These are phyloP conservation scores for Lypha dubia DNA, from an alignment of 2,888 invertebrate genomes.

Conservation along the genomic window DNA sequence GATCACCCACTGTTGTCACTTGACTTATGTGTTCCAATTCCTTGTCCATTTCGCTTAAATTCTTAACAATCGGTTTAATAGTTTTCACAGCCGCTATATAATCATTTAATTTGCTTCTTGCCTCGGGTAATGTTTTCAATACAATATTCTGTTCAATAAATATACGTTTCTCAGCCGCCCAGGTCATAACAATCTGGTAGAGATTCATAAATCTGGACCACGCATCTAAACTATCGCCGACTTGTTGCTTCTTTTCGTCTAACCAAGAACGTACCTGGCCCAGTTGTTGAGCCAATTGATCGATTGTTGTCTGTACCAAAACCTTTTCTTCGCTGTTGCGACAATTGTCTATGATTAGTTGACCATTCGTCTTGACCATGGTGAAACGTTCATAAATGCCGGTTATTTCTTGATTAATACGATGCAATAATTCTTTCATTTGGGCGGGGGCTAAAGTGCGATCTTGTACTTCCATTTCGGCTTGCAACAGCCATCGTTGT, in stretches of 20 bases:
- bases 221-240: slow-evolving; percentile 94
- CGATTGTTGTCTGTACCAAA: slow-evolving; percentile 89
- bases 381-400: slow-evolving; percentile 90
- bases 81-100: slow-evolving; percentile 95
- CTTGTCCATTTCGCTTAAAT: slow-evolving; percentile 95
- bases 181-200: slow-evolving; percentile 91
- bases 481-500: slow-evolving; percentile 92
- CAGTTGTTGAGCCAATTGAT: slow-evolving; percentile 90
- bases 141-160: slow-evolving; percentile 92
- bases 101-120: slow-evolving; percentile 93
- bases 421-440: slow-evolving; percentile 90
- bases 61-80: slow-evolving; percentile 93
- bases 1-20: slow-evolving; percentile 92
- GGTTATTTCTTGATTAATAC: slow-evolving; percentile 90
- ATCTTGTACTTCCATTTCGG: slow-evolving; percentile 92
- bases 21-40: slow-evolving; percentile 93
- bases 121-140: slow-evolving; percentile 90
- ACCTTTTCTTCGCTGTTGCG: slow-evolving; percentile 90
- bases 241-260: slow-evolving; percentile 92
- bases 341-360: slow-evolving; percentile 90
- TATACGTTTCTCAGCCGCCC: slow-evolving; percentile 92
- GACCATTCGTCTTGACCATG: slow-evolving; percentile 90
- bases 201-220: slow-evolving; percentile 93
- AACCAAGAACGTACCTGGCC: slow-evolving; percentile 90
- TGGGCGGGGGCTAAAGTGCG: slow-evolving; percentile 90